These are phyloP conservation scores for Teleiodes luculella DNA, from an alignment of 2,888 invertebrate genomes.

Conservation along the genomic window DNA sequence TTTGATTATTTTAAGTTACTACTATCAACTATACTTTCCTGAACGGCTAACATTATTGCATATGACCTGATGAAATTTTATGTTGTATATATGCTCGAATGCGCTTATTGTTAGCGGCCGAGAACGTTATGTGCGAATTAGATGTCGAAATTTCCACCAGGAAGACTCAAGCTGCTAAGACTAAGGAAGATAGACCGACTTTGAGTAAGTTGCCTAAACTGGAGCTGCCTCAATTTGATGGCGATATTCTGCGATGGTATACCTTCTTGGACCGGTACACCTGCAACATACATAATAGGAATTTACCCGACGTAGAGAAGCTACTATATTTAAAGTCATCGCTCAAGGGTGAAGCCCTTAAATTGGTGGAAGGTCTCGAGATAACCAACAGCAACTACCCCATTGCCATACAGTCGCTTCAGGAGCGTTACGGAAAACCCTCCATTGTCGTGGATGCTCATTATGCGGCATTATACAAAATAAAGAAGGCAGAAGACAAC, in stretches of 20 bases:
- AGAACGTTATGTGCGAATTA: too few species aligned
- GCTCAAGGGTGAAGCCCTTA: not conserved
- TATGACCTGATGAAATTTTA: too few species aligned
- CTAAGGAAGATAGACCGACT: too few species aligned
- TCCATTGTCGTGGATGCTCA: not conserved
- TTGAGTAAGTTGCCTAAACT: not conserved
- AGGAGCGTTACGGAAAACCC: not conserved
- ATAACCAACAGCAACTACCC: constrained; percentile 5
- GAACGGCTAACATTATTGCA: too few species aligned
- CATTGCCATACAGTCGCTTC: not conserved
- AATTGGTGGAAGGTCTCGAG: not conserved
- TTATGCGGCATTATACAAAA: not conserved
- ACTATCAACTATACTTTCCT: too few species aligned
- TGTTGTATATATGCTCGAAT: too few species aligned
- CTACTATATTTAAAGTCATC: not conserved
- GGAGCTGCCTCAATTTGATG: not conserved
- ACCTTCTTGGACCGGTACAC: not conserved
- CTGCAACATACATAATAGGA: not conserved
- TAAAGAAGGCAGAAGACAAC: not conserved
- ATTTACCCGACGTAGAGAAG: constrained; percentile 5
- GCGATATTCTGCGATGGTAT: not conserved
- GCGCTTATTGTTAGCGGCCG: too few species aligned
- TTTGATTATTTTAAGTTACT: too few species aligned
- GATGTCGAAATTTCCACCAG: too few species aligned
- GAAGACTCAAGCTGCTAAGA: too few species aligned